A percentile compares a stretch with the other conserved stretches of the same genome.
Conservation (phyloP, 2,113 vertebrate species). For the Scortum barcoo region DNA sequence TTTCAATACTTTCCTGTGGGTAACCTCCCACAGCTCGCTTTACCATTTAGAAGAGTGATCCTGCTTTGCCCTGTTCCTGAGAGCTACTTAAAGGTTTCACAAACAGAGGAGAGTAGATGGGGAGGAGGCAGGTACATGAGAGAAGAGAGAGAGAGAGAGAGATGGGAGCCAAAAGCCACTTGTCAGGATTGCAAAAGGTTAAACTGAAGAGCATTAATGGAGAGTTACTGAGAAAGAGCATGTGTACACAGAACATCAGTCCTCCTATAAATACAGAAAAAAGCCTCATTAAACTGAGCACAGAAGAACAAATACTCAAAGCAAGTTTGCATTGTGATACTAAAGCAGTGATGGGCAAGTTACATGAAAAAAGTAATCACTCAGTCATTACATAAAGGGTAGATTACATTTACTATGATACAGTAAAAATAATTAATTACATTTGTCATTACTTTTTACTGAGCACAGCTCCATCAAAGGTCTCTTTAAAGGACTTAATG, state of each 20-base stretch:
- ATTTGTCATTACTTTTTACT: neutral
- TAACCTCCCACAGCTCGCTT: slow-evolving; percentile 27
- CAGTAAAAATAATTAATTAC: neutral
- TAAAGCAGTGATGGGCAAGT: neutral
- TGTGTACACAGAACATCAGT: neutral
- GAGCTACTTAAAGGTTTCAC: slow-evolving; percentile 10
- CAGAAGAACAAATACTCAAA: neutral
- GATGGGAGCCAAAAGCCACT: slow-evolving; percentile 27
- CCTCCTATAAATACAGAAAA: neutral
- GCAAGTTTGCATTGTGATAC: neutral
- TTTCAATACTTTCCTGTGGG: neutral
- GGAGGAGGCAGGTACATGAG: slow-evolving; percentile 2
- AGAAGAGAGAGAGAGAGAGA: too few relatives aligned
- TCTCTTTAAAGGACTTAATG: neutral
- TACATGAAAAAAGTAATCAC: neutral
- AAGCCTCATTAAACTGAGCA: neutral
- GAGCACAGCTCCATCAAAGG: neutral
- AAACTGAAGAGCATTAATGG: neutral
- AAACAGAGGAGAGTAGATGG: slow-evolving; percentile 37
- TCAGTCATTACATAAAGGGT: too few relatives aligned
- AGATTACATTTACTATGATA: neutral
- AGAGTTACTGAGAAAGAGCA: neutral
- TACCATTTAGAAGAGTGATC: slow-evolving; percentile 31
- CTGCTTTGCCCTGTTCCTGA: slow-evolving; percentile 7
- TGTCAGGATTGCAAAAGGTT: slow-evolving; percentile 9